These are phyloP conservation scores for Fragum fragum DNA, from an alignment of 2,888 invertebrate species.

Conservation along the genomic window DNA sequence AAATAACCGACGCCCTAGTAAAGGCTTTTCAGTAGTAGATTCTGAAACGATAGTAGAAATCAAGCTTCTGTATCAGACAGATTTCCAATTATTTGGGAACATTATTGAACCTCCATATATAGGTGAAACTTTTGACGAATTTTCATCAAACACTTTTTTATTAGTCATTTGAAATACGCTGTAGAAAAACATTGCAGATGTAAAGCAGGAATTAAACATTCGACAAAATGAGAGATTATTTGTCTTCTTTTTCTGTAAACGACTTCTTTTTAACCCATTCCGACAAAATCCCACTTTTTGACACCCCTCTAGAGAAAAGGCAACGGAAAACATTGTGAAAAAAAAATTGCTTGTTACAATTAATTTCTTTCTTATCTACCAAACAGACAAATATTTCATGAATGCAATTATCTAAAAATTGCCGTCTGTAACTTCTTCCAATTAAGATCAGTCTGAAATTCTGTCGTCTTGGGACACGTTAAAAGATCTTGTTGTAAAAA, in stretches of 20 bases:
- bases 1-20: not conserved
- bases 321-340: constrained; percentile 12
- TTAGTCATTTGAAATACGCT: too few species aligned
- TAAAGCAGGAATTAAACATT: too few species aligned
- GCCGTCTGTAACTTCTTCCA: too few species aligned
- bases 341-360: constrained; percentile 3
- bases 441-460: not conserved
- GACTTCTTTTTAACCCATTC: too few species aligned
- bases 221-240: too few species aligned
- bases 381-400: too few species aligned
- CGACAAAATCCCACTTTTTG: too few species aligned
- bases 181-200: too few species aligned
- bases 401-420: not conserved
- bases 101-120: not conserved
- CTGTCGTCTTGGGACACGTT: not conserved
- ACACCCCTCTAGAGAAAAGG: too few species aligned
- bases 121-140: too few species aligned
- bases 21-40: not conserved
- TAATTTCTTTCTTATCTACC: not conserved
- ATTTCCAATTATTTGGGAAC: constrained; percentile 9
- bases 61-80: not conserved
- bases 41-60: not conserved
- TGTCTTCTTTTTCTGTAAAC: too few species aligned
- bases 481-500: constrained; percentile 2
- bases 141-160: too few species aligned